Percentiles rank a stretch among this genome's conserved stretches.
Conservation (phyloP, 2,797 vertebrate genomes). For the Chelon auratus region DNA sequence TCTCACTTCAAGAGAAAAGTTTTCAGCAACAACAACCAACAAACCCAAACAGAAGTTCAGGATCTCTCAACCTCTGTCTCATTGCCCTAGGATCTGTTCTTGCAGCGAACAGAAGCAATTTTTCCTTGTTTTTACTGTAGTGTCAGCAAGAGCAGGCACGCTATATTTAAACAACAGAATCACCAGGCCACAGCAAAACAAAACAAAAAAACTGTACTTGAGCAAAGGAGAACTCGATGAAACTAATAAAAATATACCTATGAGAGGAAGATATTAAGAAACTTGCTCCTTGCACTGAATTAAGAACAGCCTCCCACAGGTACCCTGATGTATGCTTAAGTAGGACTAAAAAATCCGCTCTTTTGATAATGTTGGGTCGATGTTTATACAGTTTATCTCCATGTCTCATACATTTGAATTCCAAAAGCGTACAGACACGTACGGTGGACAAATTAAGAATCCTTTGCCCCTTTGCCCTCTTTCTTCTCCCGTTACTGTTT, state of each 20-base stretch:
- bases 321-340: constrained; percentile 2
- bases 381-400: not conserved
- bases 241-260: not conserved
- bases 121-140: constrained; percentile 5
- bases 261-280: not conserved
- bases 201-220: not conserved
- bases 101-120: constrained; percentile 3
- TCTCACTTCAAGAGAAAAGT: not conserved
- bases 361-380: not conserved
- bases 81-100: constrained; percentile 1
- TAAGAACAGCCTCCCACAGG: constrained; percentile 7
- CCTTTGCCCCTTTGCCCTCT: not conserved
- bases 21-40: not conserved
- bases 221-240: not conserved
- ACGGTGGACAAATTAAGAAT: not conserved
- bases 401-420: not conserved
- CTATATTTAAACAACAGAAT: constrained; percentile 8
- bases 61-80: constrained; percentile 2
- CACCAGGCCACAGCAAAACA: not conserved
- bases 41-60: not conserved
- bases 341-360: not conserved
- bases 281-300: not conserved
- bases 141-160: constrained; percentile 4
- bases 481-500: not conserved
- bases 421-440: not conserved